A percentile compares a stretch with the other conserved stretches of the same genome.
These are phyloP conservation scores for Amphiura filiformis DNA, from an alignment of 35 echinoderm and acorn worm genomes.

Conservation along the genomic window DNA sequence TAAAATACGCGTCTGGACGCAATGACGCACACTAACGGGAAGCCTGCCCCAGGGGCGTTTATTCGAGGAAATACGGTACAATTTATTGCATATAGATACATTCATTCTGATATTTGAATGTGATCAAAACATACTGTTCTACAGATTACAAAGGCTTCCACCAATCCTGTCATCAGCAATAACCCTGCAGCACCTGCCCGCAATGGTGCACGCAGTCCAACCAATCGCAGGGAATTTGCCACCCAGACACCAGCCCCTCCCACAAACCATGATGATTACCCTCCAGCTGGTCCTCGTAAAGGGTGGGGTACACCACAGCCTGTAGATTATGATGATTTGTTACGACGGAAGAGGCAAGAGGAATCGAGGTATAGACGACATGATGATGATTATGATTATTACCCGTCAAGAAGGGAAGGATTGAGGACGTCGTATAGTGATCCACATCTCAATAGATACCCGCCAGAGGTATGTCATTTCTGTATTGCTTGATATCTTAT, in stretches of 20 bases:
- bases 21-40: no score
- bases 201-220: neutral
- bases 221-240: slow-evolving; percentile 44
- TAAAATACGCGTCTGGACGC: no score
- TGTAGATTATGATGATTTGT: slow-evolving; percentile 76
- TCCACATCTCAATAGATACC: slow-evolving; percentile 69
- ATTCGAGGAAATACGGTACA: no score
- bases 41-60: no score
- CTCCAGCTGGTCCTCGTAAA: slow-evolving; percentile 59
- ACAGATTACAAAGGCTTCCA: neutral
- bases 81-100: no score
- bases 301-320: slow-evolving; percentile 89
- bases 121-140: no score
- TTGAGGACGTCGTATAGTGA: slow-evolving; percentile 71
- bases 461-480: slow-evolving; percentile 30
- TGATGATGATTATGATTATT: slow-evolving; percentile 74
- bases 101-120: no score
- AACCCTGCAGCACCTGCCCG: neutral
- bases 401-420: slow-evolving; percentile 29
- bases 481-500: no score
- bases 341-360: slow-evolving; percentile 68
- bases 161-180: neutral
- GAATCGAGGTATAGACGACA: slow-evolving; percentile 82
- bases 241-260: slow-evolving; percentile 75
- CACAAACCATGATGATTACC: slow-evolving; percentile 60